These are phyloP conservation scores for Yponomeuta plumbellus DNA, from an alignment of 2,888 invertebrate species.

Conservation along the genomic window DNA sequence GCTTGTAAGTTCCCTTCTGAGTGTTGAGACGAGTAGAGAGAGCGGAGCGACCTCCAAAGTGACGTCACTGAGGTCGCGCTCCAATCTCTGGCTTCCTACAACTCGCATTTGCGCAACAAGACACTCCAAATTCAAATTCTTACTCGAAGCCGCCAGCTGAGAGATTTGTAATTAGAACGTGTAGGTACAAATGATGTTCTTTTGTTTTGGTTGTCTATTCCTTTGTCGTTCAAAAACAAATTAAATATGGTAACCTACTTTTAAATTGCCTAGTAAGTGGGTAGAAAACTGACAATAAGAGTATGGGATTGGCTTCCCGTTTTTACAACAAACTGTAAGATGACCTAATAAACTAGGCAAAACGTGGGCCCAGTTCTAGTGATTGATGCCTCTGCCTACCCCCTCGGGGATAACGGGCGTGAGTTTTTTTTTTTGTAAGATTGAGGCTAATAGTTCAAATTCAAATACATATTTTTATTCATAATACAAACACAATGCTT, in stretches of 20 bases:
- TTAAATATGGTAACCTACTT: background rate
- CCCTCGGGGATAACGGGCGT: too few species aligned
- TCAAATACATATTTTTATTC: too few species aligned
- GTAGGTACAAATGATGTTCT: background rate
- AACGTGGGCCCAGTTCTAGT: too few species aligned
- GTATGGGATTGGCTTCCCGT: too few species aligned
- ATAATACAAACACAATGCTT: too few species aligned
- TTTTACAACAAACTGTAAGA: too few species aligned
- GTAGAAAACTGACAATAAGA: too few species aligned
- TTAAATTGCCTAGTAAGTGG: too few species aligned
- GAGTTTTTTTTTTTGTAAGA: too few species aligned
- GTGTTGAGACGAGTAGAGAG: conserved; percentile 36
- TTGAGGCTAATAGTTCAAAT: too few species aligned
- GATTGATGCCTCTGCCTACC: too few species aligned
- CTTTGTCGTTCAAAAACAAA: background rate
- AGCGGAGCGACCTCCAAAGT: conserved; percentile 37
- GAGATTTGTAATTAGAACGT: background rate
- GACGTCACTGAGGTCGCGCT: conserved; percentile 60
- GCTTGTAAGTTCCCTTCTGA: background rate
- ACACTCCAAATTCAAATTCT: conserved; percentile 5
- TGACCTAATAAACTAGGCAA: too few species aligned
- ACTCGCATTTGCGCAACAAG: conserved; percentile 5
- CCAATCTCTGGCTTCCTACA: conserved; percentile 45
- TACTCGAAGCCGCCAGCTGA: background rate
- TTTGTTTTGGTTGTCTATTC: background rate